Conservation (phyloP, 2,113 vertebrate genomes). For the Brachypteracias leptosomus region DNA sequence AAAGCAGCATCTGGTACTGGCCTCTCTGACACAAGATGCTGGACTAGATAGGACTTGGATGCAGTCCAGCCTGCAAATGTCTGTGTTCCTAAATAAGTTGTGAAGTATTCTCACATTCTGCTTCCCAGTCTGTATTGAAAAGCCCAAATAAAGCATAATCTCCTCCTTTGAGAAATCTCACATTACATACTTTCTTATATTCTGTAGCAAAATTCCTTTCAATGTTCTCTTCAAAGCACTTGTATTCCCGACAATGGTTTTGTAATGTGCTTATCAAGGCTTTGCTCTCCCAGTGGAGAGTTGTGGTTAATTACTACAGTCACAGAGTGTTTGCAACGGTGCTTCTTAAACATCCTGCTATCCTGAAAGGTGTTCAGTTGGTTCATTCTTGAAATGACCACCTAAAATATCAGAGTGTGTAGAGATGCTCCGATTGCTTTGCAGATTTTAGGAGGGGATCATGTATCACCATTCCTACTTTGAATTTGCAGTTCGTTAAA, state of each 20-base stretch:
- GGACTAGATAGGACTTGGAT: neutral
- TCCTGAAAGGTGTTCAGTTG: neutral
- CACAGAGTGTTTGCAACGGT: neutral
- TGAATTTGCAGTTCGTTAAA: neutral
- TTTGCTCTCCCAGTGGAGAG: slow-evolving; percentile 12
- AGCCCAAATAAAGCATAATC: slow-evolving; percentile 19
- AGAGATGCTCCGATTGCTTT: neutral
- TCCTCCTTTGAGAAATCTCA: slow-evolving; percentile 30
- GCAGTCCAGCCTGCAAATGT: neutral
- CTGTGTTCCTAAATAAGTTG: neutral
- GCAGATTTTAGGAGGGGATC: neutral
- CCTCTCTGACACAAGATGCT: neutral
- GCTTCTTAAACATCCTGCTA: neutral
- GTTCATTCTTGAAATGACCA: slow-evolving; percentile 14
- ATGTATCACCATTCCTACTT: neutral
- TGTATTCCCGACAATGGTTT: slow-evolving; percentile 4
- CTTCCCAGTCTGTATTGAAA: neutral
- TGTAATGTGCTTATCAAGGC: slow-evolving; percentile 55
- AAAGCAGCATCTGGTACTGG: neutral
- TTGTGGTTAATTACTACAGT: slow-evolving; percentile 51
- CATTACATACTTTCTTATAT: slow-evolving; percentile 21
- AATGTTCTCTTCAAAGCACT: slow-evolving; percentile 51
- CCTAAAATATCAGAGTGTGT: neutral
- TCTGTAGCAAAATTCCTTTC: slow-evolving; percentile 35
- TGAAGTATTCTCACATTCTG: slow-evolving; percentile 20